Evolutionary conservation across 2,797 vertebrate genomes (phyloP).

Genomic region (Podarcis siculus): DNA sequence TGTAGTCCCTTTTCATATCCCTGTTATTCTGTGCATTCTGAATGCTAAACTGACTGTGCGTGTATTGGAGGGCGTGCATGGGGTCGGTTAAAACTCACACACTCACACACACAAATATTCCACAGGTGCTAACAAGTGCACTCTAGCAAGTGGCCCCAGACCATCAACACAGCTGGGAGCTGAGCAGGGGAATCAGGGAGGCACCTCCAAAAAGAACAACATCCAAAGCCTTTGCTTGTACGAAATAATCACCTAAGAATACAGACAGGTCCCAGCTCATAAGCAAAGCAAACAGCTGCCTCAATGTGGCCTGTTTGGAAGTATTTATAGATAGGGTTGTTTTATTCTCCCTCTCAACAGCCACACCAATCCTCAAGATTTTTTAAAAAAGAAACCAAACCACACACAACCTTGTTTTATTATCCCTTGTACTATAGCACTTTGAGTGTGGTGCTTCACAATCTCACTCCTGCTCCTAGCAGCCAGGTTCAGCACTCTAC

Average conservation of each 20-base stretch:
- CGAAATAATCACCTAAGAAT: constrained; percentile 40
- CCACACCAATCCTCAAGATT: constrained; percentile 5
- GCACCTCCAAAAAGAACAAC: constrained; percentile 62
- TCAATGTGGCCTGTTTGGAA: constrained; percentile 17
- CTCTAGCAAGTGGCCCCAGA: constrained; percentile 63
- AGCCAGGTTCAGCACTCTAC: background rate
- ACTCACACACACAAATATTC: constrained; percentile 41
- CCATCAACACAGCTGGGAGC: constrained; percentile 41
- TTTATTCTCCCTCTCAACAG: constrained; percentile 29
- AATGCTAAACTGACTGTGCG: constrained; percentile 58
- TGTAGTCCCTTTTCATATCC: constrained; percentile 43
- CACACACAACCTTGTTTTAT: background rate
- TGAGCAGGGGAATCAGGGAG: constrained; percentile 31
- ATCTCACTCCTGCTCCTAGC: background rate
- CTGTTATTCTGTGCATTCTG: constrained; percentile 43
- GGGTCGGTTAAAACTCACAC: background rate
- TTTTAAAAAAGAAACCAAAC: background rate
- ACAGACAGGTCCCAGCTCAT: constrained; percentile 31
- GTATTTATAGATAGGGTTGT: constrained; percentile 6
- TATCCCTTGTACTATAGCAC: background rate
- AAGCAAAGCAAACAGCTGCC: constrained; percentile 35
- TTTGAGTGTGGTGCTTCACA: background rate
- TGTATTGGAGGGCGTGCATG: constrained; percentile 50
- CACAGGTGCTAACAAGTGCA: constrained; percentile 60
- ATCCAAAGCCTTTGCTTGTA: constrained; percentile 59